Evolutionary conservation across 2,113 vertebrate species (phyloP).

Genomic region (Corythoichthys haematopterus): DNA sequence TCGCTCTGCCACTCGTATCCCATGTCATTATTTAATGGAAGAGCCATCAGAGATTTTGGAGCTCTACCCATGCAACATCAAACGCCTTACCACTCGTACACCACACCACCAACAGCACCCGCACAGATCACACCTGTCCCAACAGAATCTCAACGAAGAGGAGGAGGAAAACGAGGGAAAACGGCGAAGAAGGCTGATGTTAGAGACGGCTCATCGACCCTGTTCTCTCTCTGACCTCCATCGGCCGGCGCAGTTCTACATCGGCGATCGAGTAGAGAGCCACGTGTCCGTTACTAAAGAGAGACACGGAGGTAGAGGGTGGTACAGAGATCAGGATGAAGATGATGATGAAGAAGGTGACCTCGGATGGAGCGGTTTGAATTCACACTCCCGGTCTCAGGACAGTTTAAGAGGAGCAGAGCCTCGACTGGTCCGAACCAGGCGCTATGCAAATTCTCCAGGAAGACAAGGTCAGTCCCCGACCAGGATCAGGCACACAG

Average conservation of each 20-base stretch:
- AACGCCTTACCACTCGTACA: slow-evolving; percentile 60
- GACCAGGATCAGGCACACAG: slow-evolving; percentile 42
- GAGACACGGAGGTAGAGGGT: slow-evolving; percentile 43
- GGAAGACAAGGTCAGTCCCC: slow-evolving; percentile 35
- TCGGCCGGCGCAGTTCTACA: slow-evolving; percentile 74
- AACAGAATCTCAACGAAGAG: slow-evolving; percentile 76
- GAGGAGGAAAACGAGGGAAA: slow-evolving; percentile 71
- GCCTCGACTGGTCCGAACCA: slow-evolving; percentile 33
- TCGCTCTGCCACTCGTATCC: slow-evolving; percentile 71
- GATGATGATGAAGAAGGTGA: slow-evolving; percentile 61
- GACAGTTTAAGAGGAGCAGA: slow-evolving; percentile 58
- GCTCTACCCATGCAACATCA: slow-evolving; percentile 72
- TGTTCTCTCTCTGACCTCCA: slow-evolving; percentile 77
- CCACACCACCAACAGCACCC: slow-evolving; percentile 54
- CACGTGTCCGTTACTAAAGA: slow-evolving; percentile 54
- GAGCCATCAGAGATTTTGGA: slow-evolving; percentile 70
- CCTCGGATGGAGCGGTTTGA: slow-evolving; percentile 51
- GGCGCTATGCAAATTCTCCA: slow-evolving; percentile 37
- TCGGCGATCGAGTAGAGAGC: slow-evolving; percentile 65
- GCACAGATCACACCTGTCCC: slow-evolving; percentile 37
- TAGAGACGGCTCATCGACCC: slow-evolving; percentile 60
- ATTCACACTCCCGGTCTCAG: slow-evolving; percentile 52
- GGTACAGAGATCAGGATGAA: slow-evolving; percentile 55
- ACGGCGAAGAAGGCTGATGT: slow-evolving; percentile 41
- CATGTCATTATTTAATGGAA: slow-evolving; percentile 73